Conservation (phyloP, 2,888 invertebrate genomes). For the Poecilobothrus nobilitatus region DNA sequence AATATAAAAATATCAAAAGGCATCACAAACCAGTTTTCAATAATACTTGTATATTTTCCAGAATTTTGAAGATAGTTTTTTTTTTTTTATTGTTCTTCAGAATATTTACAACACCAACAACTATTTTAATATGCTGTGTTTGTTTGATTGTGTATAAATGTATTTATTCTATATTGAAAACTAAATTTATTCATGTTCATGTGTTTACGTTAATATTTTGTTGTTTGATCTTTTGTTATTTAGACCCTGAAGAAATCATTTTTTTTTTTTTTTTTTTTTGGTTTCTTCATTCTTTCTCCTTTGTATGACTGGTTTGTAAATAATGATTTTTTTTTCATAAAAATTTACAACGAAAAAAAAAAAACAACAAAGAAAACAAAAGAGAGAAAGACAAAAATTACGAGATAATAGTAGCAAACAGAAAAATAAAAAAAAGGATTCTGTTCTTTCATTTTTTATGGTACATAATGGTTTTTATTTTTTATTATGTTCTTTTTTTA, state of each 20-base stretch:
- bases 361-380: not conserved
- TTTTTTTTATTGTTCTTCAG: not conserved
- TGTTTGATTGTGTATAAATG: not conserved
- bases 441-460: too few relatives aligned
- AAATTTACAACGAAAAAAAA: not conserved
- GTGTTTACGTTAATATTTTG: not conserved
- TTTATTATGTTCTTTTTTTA: not conserved
- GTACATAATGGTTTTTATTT: too few relatives aligned
- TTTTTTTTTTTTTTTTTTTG: too few relatives aligned
- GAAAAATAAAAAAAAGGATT: too few relatives aligned
- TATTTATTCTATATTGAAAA: too few relatives aligned
- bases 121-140: too few relatives aligned
- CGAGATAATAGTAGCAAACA: too few relatives aligned
- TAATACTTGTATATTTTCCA: not conserved
- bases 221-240: not conserved
- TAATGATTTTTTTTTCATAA: not conserved
- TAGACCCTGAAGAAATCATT: not conserved
- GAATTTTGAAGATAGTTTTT: not conserved
- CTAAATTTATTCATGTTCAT: not conserved
- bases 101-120: not conserved
- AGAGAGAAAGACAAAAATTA: not conserved
- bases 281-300: too few relatives aligned
- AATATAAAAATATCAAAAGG: not conserved
- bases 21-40: not conserved
- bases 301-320: not conserved